Evolutionary conservation across 2,888 invertebrate species (phyloP).

Genomic region (Mesorhabditis sp.): DNA sequence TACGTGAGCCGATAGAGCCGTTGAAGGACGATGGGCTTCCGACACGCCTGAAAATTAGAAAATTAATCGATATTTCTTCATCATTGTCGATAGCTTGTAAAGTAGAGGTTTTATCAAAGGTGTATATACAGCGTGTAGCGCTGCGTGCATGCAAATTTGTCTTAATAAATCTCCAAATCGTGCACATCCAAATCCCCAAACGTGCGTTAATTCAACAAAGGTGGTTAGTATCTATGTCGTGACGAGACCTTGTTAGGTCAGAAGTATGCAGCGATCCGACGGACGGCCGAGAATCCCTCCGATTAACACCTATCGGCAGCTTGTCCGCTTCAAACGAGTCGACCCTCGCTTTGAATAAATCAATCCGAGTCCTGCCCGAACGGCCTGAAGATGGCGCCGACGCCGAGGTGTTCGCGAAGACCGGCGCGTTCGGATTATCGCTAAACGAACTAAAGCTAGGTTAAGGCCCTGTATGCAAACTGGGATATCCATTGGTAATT

Average conservation of each 20-base stretch:
- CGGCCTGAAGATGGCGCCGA: background rate
- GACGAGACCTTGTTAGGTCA: background rate
- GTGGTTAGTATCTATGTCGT: no score
- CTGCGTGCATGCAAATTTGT: no score
- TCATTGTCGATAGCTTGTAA: no score
- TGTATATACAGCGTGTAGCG: no score
- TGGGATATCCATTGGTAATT: no score
- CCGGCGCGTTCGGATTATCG: background rate
- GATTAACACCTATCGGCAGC: background rate
- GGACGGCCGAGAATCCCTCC: constrained; percentile 1
- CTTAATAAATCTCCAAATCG: no score
- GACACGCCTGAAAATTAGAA: background rate
- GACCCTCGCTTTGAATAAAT: constrained; percentile 1
- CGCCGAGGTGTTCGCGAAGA: background rate
- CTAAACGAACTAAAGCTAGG: background rate
- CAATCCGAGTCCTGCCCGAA: background rate
- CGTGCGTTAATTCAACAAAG: no score
- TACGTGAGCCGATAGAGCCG: no score
- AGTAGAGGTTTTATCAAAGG: no score
- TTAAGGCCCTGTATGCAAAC: no score
- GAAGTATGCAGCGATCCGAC: background rate
- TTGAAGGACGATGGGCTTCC: background rate
- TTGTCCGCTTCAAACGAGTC: constrained; percentile 4
- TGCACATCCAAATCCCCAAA: no score
- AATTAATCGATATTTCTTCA: background rate